These are phyloP conservation scores for Struthio camelus DNA, from an alignment of 2,113 vertebrate genomes.

Conservation along the genomic window DNA sequence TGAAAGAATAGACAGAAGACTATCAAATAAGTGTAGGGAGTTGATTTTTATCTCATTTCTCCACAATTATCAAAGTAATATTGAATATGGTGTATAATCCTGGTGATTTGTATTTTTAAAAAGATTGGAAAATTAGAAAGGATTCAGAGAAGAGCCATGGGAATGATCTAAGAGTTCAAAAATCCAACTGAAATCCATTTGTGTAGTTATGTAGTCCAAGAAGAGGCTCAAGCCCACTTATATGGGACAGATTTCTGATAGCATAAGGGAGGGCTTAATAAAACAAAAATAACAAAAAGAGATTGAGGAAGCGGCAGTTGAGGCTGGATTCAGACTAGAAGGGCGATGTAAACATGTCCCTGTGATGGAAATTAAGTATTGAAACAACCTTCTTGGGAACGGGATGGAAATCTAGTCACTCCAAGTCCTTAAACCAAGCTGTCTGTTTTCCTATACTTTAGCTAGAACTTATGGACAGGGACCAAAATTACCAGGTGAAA, in stretches of 20 bases:
- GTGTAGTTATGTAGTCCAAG: background rate
- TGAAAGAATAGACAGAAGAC: background rate
- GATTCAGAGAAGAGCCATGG: background rate
- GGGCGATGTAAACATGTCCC: background rate
- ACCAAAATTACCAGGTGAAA: background rate
- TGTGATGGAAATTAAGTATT: background rate
- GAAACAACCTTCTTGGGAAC: background rate
- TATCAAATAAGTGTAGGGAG: background rate
- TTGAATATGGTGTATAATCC: background rate
- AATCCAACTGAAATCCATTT: background rate
- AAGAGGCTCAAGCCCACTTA: background rate
- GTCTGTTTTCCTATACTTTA: background rate
- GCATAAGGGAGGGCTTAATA: background rate
- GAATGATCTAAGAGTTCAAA: background rate
- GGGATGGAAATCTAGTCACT: background rate
- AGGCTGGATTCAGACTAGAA: background rate
- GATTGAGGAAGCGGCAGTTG: background rate
- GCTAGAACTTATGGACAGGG: background rate
- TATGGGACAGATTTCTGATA: background rate
- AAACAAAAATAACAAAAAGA: background rate
- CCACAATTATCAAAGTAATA: background rate
- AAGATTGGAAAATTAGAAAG: background rate
- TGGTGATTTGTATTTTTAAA: background rate
- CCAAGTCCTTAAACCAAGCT: background rate
- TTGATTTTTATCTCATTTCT: background rate